These are phyloP conservation scores for Thymelicus sylvestris DNA, from an alignment of 2,888 invertebrate genomes.

Conservation along the genomic window DNA sequence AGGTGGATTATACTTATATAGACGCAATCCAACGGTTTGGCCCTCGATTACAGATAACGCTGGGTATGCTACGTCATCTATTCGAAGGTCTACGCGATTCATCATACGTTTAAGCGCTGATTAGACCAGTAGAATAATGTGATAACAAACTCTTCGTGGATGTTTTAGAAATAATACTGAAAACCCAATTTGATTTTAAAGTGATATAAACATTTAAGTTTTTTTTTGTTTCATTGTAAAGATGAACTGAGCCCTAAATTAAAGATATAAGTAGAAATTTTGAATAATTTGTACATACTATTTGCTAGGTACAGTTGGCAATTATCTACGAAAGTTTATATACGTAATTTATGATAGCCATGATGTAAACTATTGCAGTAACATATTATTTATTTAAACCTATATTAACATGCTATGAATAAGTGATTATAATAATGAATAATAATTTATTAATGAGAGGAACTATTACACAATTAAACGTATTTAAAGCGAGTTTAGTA, in stretches of 20 bases:
- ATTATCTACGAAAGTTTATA: background rate
- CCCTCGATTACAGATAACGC: conserved; percentile 31
- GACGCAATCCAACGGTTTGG: conserved; percentile 19
- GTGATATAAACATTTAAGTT: too few relatives aligned
- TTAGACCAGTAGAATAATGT: conserved; percentile 25
- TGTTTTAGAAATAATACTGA: background rate
- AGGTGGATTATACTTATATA: conserved; percentile 18
- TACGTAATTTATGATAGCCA: background rate
- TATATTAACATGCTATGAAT: conserved; percentile 11
- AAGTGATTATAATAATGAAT: too few relatives aligned
- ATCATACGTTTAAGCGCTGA: conserved; percentile 22
- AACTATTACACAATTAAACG: too few relatives aligned
- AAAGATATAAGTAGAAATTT: too few relatives aligned
- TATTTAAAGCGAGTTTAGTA: too few relatives aligned
- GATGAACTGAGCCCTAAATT: too few relatives aligned
- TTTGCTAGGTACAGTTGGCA: too few relatives aligned
- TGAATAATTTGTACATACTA: too few relatives aligned
- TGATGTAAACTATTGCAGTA: background rate
- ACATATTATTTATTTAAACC: background rate
- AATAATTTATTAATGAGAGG: too few relatives aligned
- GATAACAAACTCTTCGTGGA: background rate
- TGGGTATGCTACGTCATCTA: conserved; percentile 33
- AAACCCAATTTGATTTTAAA: too few relatives aligned
- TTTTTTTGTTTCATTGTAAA: too few relatives aligned
- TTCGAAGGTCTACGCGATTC: conserved; percentile 29